A percentile compares a stretch with the other conserved stretches of the same genome.
Conservation (phyloP, 1,140 invertebrate genomes). For the Ostrea edulis region DNA sequence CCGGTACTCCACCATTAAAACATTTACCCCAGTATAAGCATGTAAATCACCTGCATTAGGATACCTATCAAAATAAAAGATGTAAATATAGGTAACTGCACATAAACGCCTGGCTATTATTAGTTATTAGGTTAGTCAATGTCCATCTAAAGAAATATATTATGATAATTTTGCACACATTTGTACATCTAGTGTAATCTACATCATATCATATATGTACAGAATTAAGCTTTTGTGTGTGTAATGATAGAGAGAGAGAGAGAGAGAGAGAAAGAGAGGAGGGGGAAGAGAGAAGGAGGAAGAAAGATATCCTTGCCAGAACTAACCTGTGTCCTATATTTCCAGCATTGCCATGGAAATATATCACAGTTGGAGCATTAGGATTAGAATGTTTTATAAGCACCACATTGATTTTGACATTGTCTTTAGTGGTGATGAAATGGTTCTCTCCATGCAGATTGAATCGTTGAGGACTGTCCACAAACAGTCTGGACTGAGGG, state of each 20-base stretch:
- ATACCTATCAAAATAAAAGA: conserved; percentile 60
- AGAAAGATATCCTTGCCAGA: background rate
- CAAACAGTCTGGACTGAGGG: conserved; percentile 90
- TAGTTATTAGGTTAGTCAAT: too few relatives aligned
- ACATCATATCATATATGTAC: too few relatives aligned
- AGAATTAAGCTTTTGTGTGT: too few relatives aligned
- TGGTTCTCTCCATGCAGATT: conserved; percentile 92
- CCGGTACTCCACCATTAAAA: conserved; percentile 94
- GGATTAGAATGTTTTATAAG: conserved; percentile 88
- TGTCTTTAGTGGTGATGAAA: conserved; percentile 85
- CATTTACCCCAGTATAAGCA: conserved; percentile 89
- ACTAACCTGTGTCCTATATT: conserved; percentile 94
- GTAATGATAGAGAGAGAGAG: too few relatives aligned
- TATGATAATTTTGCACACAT: too few relatives aligned
- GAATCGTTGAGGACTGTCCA: conserved; percentile 90
- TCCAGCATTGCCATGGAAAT: conserved; percentile 97
- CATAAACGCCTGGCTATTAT: too few relatives aligned
- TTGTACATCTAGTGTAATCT: too few relatives aligned
- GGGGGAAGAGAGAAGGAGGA: background rate
- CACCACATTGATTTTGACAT: conserved; percentile 90
- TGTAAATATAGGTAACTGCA: background rate
- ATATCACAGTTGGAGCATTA: conserved; percentile 88
- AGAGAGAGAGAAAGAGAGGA: background rate
- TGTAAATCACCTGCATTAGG: conserved; percentile 84
- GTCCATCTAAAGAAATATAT: too few relatives aligned